A percentile compares a stretch with the other conserved stretches of the same genome.
phyloP scores from a whole-genome alignment of 2,888 invertebrate genomes.

The Aleiodes alternator region DNA sequence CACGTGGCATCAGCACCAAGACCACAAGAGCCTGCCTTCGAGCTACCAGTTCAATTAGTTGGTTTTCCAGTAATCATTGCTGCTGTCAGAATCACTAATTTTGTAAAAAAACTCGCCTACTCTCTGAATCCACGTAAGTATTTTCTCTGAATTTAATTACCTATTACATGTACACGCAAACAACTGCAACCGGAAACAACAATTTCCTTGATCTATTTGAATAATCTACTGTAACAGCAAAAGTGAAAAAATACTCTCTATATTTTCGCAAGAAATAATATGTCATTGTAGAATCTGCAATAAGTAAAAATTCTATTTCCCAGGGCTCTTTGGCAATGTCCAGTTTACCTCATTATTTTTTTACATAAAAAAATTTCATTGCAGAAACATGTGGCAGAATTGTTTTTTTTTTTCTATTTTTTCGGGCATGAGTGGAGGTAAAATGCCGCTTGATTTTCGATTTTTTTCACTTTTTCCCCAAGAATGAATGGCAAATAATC shows the following conservation, averaged over 20 bases:
- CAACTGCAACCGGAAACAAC: slow-evolving; percentile 8
- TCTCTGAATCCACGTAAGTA: slow-evolving; percentile 86
- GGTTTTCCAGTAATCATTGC: slow-evolving; percentile 90
- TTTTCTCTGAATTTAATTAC: neutral
- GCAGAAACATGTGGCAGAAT: too few relatives aligned
- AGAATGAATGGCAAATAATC: too few relatives aligned
- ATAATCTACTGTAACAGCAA: neutral
- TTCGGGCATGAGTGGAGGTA: too few relatives aligned
- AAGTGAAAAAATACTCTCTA: neutral
- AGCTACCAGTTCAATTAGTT: slow-evolving; percentile 89
- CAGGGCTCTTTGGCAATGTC: too few relatives aligned
- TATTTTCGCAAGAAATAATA: neutral
- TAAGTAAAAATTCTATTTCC: too few relatives aligned
- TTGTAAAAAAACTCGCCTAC: slow-evolving; percentile 89
- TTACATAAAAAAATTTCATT: too few relatives aligned
- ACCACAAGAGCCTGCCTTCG: slow-evolving; percentile 79
- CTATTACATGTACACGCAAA: slow-evolving; percentile 18
- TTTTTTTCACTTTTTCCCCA: too few relatives aligned
- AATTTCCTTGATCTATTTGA: slow-evolving; percentile 1
- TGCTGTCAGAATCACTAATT: slow-evolving; percentile 87
- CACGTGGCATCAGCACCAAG: slow-evolving; percentile 66
- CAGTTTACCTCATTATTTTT: too few relatives aligned
- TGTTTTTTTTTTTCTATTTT: too few relatives aligned
- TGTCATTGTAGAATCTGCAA: too few relatives aligned
- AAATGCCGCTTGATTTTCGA: too few relatives aligned